A percentile compares a stretch with the other conserved stretches of the same genome.
Evolutionary conservation across 2,888 invertebrate genomes (phyloP).

Genomic region (Rhopalosiphum nymphaeae): DNA sequence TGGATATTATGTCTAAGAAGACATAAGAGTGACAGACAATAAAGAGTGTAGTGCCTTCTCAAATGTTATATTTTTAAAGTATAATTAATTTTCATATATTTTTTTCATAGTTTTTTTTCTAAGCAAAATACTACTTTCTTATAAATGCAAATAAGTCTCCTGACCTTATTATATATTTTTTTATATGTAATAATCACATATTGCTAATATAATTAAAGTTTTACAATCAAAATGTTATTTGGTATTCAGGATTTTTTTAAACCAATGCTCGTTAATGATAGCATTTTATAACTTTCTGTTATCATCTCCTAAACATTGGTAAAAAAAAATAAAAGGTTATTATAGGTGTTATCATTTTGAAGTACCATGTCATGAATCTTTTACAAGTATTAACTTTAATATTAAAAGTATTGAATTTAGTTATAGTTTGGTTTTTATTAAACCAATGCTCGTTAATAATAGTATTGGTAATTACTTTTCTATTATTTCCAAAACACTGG

Average conservation of each 20-base stretch:
- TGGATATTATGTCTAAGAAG: too few relatives aligned
- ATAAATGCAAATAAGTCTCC: too few relatives aligned
- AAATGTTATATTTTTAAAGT: too few relatives aligned
- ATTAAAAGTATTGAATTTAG: neutral
- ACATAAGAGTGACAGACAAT: too few relatives aligned
- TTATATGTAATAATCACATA: neutral
- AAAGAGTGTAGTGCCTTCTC: too few relatives aligned
- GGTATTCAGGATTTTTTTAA: neutral
- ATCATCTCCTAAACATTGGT: neutral
- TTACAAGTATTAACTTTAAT: too few relatives aligned
- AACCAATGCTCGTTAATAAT: slow-evolving; percentile 56
- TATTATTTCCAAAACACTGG: slow-evolving; percentile 29
- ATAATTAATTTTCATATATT: too few relatives aligned
- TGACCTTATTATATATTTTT: too few relatives aligned
- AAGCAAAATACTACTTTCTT: too few relatives aligned
- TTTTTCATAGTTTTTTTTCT: too few relatives aligned
- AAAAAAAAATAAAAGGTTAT: too few relatives aligned
- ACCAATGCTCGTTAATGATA: slow-evolving; percentile 31
- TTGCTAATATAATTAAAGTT: neutral
- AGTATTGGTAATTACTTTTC: neutral
- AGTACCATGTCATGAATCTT: neutral
- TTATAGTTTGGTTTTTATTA: neutral
- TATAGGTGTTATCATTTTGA: neutral
- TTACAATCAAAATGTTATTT: neutral
- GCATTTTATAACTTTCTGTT: neutral